These are phyloP conservation scores for Oryzias curvinotus DNA, from an alignment of 2,113 vertebrate genomes.

Conservation along the genomic window DNA sequence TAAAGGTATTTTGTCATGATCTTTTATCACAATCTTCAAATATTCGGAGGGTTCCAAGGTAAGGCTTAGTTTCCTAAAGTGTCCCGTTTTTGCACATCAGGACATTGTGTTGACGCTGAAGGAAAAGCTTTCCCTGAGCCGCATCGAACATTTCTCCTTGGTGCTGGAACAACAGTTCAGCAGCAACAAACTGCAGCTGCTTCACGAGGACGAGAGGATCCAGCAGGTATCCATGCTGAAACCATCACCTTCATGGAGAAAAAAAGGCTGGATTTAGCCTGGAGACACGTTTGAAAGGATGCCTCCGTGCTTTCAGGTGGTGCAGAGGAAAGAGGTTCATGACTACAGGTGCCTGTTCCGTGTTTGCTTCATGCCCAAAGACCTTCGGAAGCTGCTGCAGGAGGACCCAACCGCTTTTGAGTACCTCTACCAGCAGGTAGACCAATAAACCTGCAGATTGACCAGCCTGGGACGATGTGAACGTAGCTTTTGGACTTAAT, in stretches of 20 bases:
- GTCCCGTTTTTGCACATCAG: constrained; percentile 65
- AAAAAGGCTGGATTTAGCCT: no score
- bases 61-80: not conserved
- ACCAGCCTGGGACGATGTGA: not conserved
- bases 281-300: no score
- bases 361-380: constrained; percentile 89
- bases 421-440: constrained; percentile 94
- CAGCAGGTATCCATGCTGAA: constrained; percentile 80
- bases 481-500: no score
- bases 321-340: constrained; percentile 87
- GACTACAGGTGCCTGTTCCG: constrained; percentile 94
- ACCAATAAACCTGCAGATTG: constrained; percentile 80
- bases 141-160: constrained; percentile 87
- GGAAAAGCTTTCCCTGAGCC: constrained; percentile 91
- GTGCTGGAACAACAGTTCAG: constrained; percentile 90
- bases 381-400: constrained; percentile 83
- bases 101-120: constrained; percentile 96
- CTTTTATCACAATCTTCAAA: not conserved
- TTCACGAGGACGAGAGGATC: constrained; percentile 91
- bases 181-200: constrained; percentile 84
- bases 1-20: constrained; percentile 82
- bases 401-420: constrained; percentile 90
- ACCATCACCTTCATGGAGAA: no score
- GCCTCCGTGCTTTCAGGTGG: constrained; percentile 77
- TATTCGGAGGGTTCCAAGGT: not conserved